Conservation (phyloP, 2,797 vertebrate genomes). For the Cyclopterus lumpus region DNA sequence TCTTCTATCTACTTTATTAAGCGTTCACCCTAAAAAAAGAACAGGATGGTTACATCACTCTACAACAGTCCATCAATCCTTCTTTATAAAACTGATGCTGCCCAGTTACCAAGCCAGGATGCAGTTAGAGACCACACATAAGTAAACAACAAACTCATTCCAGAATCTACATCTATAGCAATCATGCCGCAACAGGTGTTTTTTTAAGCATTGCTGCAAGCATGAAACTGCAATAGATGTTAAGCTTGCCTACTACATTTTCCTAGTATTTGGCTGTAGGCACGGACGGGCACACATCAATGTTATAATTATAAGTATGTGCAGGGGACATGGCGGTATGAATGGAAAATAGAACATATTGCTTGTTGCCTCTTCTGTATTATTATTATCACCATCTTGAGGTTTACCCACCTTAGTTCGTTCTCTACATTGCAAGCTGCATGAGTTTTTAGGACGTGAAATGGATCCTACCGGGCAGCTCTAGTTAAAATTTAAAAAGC, state of each 20-base stretch:
- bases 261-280: constrained; percentile 9
- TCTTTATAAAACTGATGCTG: constrained; percentile 1
- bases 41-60: neutral
- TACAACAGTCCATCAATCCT: constrained; percentile 1
- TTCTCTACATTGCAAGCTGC: constrained; percentile 36
- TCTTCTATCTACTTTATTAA: neutral
- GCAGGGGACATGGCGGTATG: neutral
- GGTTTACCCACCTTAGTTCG: neutral
- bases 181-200: constrained; percentile 11
- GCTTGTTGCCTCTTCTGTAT: constrained; percentile 9
- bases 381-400: constrained; percentile 11
- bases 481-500: constrained; percentile 39
- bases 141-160: constrained; percentile 11
- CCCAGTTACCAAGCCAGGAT: constrained; percentile 19
- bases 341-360: neutral
- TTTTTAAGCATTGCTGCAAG: constrained; percentile 31
- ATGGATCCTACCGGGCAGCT: constrained; percentile 31
- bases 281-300: neutral
- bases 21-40: constrained; percentile 4
- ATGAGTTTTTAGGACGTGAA: constrained; percentile 29
- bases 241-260: constrained; percentile 22
- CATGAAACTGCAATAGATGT: constrained; percentile 24
- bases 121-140: constrained; percentile 19
- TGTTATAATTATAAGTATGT: constrained; percentile 9
- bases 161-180: constrained; percentile 21